These are phyloP conservation scores for Rhagium mordax DNA, from an alignment of 2,888 invertebrate genomes.

Conservation along the genomic window DNA sequence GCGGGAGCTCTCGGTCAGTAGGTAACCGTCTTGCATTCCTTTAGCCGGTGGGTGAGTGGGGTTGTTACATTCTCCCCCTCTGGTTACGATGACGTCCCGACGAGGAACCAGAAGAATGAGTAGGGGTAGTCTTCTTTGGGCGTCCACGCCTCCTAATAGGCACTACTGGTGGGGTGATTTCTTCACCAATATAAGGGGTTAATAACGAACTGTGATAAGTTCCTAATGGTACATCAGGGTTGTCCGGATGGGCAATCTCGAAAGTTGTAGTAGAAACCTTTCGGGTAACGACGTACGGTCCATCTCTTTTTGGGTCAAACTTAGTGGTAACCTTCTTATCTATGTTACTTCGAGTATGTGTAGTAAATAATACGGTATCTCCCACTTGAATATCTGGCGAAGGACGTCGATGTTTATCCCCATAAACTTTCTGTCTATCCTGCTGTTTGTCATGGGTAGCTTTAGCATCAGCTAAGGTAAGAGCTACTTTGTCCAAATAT, in stretches of 20 bases:
- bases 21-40: too few relatives aligned
- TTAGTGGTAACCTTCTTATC: neutral
- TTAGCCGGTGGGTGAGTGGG: too few relatives aligned
- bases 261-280: neutral
- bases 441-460: constrained; percentile 1
- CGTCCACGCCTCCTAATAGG: too few relatives aligned
- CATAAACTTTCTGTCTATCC: neutral
- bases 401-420: neutral
- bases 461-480: constrained; percentile 33
- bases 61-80: too few relatives aligned
- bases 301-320: neutral
- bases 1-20: too few relatives aligned
- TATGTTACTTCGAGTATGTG: neutral
- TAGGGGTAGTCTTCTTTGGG: too few relatives aligned
- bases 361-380: neutral
- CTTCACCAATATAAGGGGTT: neutral
- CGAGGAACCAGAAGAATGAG: too few relatives aligned
- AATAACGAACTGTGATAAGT: neutral
- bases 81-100: too few relatives aligned
- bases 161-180: too few relatives aligned
- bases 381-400: neutral
- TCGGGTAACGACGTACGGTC: neutral
- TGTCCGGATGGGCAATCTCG: neutral
- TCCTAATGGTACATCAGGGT: neutral
- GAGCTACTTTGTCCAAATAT: constrained; percentile 27